Conservation (phyloP, 2,888 invertebrate species). For the Lamellibrachia columna region DNA sequence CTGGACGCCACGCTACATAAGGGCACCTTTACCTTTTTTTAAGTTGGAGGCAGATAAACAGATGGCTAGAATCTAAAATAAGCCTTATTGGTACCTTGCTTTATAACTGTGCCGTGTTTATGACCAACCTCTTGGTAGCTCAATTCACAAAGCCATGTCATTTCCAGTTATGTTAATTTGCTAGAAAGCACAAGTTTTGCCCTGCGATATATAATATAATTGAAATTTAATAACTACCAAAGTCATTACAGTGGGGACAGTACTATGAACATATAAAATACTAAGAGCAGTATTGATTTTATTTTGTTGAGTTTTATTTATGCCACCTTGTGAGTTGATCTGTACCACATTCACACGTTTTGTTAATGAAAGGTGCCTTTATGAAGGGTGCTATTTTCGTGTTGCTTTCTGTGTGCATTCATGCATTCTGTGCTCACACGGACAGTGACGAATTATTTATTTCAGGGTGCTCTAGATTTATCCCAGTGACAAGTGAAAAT, state of each 20-base stretch:
- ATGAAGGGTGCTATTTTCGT: neutral
- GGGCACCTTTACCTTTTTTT: no score
- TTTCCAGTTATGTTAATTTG: no score
- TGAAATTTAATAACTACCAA: no score
- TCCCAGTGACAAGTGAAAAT: neutral
- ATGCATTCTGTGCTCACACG: neutral
- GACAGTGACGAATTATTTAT: neutral
- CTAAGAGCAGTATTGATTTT: neutral
- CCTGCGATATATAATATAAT: no score
- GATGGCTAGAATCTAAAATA: no score
- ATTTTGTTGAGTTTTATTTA: neutral
- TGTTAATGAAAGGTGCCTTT: conserved; percentile 3
- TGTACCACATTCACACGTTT: neutral
- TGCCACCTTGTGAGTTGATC: neutral
- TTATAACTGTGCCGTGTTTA: no score
- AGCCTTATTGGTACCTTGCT: no score
- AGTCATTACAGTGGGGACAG: neutral
- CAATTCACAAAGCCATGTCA: no score
- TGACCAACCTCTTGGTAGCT: no score
- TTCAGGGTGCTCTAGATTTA: neutral
- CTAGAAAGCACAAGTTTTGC: no score
- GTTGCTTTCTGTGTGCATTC: neutral
- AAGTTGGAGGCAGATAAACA: no score
- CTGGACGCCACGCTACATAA: no score
- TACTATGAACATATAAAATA: neutral